Conservation (phyloP, 2,113 vertebrate species). For the Leuciscus idus region DNA sequence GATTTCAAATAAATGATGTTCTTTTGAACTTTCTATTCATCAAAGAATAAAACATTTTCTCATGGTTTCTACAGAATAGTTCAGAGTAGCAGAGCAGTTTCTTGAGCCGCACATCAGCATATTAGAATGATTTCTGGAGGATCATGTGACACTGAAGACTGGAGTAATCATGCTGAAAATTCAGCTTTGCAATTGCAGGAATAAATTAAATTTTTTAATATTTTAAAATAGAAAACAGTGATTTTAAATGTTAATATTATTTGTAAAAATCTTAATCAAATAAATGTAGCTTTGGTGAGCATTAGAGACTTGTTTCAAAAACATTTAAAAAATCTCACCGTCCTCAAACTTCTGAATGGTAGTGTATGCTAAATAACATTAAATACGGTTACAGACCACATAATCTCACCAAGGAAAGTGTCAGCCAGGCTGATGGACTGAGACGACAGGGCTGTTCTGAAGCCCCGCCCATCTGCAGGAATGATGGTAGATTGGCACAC, state of each 20-base stretch:
- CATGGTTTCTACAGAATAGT: too few relatives aligned
- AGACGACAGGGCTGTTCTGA: conserved; percentile 89
- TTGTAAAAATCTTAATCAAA: neutral
- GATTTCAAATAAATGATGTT: too few relatives aligned
- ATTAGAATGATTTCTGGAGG: neutral
- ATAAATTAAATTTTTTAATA: neutral
- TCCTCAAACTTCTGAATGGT: neutral
- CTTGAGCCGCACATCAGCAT: too few relatives aligned
- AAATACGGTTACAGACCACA: neutral
- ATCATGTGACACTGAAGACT: neutral
- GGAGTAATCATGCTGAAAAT: neutral
- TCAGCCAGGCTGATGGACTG: conserved; percentile 96
- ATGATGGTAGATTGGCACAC: conserved; percentile 97
- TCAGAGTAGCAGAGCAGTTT: too few relatives aligned
- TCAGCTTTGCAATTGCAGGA: neutral
- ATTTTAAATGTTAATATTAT: neutral
- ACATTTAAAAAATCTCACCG: neutral
- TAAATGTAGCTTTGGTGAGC: neutral
- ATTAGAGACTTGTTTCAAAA: neutral
- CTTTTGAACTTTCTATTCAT: too few relatives aligned
- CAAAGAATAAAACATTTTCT: too few relatives aligned
- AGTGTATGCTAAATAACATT: neutral
- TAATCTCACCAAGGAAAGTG: conserved; percentile 84
- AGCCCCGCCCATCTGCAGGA: conserved; percentile 92
- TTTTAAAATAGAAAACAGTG: neutral